Conservation (phyloP, 2,888 invertebrate genomes). For the Chrysolina haemoptera region DNA sequence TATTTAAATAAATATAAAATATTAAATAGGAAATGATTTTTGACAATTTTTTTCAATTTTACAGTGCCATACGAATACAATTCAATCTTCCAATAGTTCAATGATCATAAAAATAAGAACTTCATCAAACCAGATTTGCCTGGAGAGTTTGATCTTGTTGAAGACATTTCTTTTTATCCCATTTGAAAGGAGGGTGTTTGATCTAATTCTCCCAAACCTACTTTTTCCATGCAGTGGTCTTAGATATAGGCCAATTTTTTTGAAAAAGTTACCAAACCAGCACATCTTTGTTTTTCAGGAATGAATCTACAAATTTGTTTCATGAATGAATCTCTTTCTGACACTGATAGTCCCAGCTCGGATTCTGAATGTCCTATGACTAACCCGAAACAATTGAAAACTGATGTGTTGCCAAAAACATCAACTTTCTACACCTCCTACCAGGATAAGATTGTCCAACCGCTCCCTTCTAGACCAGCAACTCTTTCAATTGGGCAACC, state of each 20-base stretch:
- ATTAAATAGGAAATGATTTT: no score
- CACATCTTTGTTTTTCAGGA: constrained; percentile 71
- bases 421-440: constrained; percentile 30
- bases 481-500: constrained; percentile 69
- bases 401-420: constrained; percentile 33
- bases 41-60: no score
- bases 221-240: not conserved
- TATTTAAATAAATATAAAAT: no score
- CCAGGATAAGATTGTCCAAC: constrained; percentile 30
- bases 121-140: no score
- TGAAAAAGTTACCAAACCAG: not conserved
- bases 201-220: no score
- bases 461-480: constrained; percentile 57
- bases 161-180: no score
- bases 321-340: constrained; percentile 93
- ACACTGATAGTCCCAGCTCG: constrained; percentile 84
- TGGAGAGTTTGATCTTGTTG: no score
- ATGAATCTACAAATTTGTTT: constrained; percentile 97
- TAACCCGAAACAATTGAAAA: constrained; percentile 64
- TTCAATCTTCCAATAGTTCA: no score
- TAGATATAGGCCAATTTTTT: not conserved
- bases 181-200: no score
- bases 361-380: constrained; percentile 76
- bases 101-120: no score
- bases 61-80: no score